Evolutionary conservation across 1,140 invertebrate genomes (phyloP).

Genomic region (Penaeus chinensis): DNA sequence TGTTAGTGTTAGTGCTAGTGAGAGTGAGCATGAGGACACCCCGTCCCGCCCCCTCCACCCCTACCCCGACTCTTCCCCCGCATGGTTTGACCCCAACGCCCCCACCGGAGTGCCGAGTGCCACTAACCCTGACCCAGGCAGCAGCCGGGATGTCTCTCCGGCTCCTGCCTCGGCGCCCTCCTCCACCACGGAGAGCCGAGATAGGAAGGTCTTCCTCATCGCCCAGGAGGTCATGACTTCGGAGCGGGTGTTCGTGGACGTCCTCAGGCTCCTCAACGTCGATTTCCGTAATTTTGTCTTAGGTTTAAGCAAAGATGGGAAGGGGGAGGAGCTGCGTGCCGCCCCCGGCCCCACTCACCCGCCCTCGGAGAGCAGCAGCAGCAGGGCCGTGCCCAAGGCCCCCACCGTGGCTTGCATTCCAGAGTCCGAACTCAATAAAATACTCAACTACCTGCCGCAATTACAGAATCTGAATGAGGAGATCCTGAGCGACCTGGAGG

Average conservation of each 20-base stretch:
- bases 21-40: neutral
- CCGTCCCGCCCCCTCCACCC: too few species aligned
- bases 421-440: conserved; percentile 72
- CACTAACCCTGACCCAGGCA: neutral
- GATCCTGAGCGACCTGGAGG: conserved; percentile 76
- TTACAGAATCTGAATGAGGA: conserved; percentile 76
- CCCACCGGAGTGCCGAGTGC: too few species aligned
- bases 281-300: conserved; percentile 74
- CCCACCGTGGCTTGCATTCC: conserved; percentile 65
- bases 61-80: too few species aligned
- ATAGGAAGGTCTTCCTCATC: conserved; percentile 69
- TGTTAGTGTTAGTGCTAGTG: neutral
- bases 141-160: conserved; percentile 20
- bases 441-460: conserved; percentile 74
- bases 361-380: too few species aligned
- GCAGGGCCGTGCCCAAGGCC: neutral
- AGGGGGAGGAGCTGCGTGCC: neutral
- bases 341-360: neutral
- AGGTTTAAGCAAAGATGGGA: conserved; percentile 19
- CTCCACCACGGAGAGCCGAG: conserved; percentile 43
- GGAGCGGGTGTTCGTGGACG: conserved; percentile 79
- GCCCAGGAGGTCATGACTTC: conserved; percentile 79
- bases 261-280: conserved; percentile 77
- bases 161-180: conserved; percentile 24
- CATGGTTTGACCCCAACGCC: too few species aligned